Percentiles rank a stretch among this genome's conserved stretches.
Evolutionary conservation across 2,888 invertebrate species (phyloP).

Genomic region (Athalia circularis): DNA sequence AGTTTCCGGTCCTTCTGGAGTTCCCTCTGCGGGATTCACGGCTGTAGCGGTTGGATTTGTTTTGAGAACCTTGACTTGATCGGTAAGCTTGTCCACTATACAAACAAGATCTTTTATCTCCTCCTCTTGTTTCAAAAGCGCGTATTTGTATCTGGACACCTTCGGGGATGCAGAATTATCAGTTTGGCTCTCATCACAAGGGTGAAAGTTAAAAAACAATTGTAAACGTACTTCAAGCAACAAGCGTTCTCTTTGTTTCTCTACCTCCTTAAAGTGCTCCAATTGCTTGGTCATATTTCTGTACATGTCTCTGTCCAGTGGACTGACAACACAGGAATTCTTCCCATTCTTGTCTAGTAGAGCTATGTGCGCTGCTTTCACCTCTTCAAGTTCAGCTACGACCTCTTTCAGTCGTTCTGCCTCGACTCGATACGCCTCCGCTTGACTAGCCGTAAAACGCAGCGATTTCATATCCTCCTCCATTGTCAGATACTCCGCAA

Average conservation of each 20-base stretch:
- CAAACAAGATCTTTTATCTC: slow-evolving; percentile 37
- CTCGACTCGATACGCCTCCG: slow-evolving; percentile 29
- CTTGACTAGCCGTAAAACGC: slow-evolving; percentile 26
- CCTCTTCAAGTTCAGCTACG: slow-evolving; percentile 36
- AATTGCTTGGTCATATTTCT: slow-evolving; percentile 37
- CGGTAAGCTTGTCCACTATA: slow-evolving; percentile 27
- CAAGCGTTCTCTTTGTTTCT: slow-evolving; percentile 24
- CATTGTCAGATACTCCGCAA: slow-evolving; percentile 15
- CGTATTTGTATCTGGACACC: slow-evolving; percentile 42
- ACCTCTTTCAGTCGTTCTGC: slow-evolving; percentile 23
- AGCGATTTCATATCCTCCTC: slow-evolving; percentile 13
- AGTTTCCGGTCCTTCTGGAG: slow-evolving; percentile 37
- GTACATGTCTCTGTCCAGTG: slow-evolving; percentile 32
- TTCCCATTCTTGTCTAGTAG: slow-evolving; percentile 6
- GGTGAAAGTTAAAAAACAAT: not conserved
- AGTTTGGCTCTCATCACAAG: no score
- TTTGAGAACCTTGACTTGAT: slow-evolving; percentile 3
- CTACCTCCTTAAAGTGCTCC: slow-evolving; percentile 12
- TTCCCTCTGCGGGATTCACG: slow-evolving; percentile 24
- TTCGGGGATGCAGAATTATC: no score
- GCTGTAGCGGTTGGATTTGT: not conserved
- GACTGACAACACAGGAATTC: slow-evolving; percentile 5
- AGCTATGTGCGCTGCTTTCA: slow-evolving; percentile 16
- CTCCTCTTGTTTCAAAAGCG: slow-evolving; percentile 41
- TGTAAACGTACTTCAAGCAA: slow-evolving; percentile 6